Percentiles rank a stretch among this genome's conserved stretches.
These are phyloP conservation scores for Gymnoscopelus microlampas DNA, from an alignment of 2,797 vertebrate genomes.

Conservation along the genomic window DNA sequence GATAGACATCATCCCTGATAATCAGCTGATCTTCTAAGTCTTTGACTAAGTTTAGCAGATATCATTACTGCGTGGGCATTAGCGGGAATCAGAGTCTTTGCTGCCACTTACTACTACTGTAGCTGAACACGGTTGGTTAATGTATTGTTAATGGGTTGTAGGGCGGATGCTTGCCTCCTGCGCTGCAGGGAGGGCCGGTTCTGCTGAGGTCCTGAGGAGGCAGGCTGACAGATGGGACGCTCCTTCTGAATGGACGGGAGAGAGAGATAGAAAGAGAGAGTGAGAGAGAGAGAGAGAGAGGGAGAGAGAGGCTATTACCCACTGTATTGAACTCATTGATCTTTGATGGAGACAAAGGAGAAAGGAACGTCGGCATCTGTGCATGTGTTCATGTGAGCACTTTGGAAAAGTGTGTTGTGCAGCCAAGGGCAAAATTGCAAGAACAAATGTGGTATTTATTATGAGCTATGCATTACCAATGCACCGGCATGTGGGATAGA, in stretches of 20 bases:
- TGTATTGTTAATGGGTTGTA: slow-evolving; percentile 24
- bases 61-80: background rate
- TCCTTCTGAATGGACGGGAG: slow-evolving; percentile 12
- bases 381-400: slow-evolving; percentile 16
- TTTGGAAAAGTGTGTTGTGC: background rate
- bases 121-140: slow-evolving; percentile 11
- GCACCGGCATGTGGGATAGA: too few relatives aligned
- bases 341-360: slow-evolving; percentile 32
- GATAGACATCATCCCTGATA: background rate
- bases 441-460: too few relatives aligned
- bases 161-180: slow-evolving; percentile 4
- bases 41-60: background rate
- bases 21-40: background rate
- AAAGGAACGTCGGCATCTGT: slow-evolving; percentile 24
- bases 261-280: too few relatives aligned
- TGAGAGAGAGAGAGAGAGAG: background rate
- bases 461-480: too few relatives aligned
- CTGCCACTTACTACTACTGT: background rate
- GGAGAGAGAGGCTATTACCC: slow-evolving; percentile 61
- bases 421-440: too few relatives aligned
- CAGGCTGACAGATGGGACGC: slow-evolving; percentile 70
- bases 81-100: background rate
- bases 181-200: slow-evolving; percentile 33
- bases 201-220: slow-evolving; percentile 53
- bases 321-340: slow-evolving; percentile 54